Evolutionary conservation across 1,140 invertebrate species (phyloP), one percentile per base, ranked within the genome.

Genomic region (Colletes latitarsis): DNA sequence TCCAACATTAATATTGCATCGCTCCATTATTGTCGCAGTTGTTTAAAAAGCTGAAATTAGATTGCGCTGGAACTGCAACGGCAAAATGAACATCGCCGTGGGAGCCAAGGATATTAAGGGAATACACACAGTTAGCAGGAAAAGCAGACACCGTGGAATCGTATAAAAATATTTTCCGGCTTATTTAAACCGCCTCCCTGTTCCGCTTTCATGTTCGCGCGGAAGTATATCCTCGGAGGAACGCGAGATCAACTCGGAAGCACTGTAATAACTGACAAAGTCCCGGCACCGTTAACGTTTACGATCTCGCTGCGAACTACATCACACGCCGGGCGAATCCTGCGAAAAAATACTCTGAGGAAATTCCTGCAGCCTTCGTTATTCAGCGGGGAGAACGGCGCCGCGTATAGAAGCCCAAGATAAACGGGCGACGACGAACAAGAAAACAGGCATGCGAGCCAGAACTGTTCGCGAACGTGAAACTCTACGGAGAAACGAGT

Each of bases 221-320:
- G 69, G 52, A 66, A 57, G 52, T 79, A 57, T 72, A 73, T 73
- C 17, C 77, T 79, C 77, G 52, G 69, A 73, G 77, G 77, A 79
- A 73, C 77, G 53, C 60, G 70, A 64, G 70, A 79, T 79, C 77
- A 79, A 64, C 69, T 55, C 69, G 77, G 58, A 46, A 64, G 69
- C 58, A 53, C 49, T 71, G 77, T 79, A 79, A 79, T 79, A 79
- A 79, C 77, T 72, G 77, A 79, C 77, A 79, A 73, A 79, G 77
- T 79, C 77, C 77, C 69, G 77, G 52, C 60, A 73, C 77, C 77
- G 52, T 79, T 79, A 79, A 73, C 77, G 60, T 79, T 79, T 79
- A 79, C 77, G 77, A 79, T 71, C 66, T 55, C 69, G 30, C 46
- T 70, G 76, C 55, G 68, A 63, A 46, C 77, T 79, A 66, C 60